Conservation (phyloP, 2,113 vertebrate species). For the Ciconia stormi region DNA sequence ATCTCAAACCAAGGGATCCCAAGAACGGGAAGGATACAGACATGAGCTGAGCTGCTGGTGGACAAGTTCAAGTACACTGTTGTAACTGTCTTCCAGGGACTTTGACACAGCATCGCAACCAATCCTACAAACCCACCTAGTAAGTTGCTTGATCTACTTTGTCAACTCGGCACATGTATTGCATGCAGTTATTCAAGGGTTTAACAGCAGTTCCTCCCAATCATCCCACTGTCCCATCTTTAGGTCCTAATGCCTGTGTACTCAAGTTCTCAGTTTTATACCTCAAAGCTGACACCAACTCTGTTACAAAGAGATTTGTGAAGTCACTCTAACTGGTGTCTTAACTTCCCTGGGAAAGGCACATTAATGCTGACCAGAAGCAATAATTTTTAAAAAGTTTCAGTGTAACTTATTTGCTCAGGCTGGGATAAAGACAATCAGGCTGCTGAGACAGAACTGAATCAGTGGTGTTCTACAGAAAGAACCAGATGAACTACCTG, state of each 20-base stretch:
- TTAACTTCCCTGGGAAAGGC: background rate
- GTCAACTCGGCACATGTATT: background rate
- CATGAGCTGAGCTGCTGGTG: background rate
- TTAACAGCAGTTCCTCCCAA: background rate
- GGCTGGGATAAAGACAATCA: background rate
- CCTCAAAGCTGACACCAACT: background rate
- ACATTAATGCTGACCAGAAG: background rate
- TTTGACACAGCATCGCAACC: background rate
- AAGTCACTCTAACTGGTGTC: background rate
- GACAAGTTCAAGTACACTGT: background rate
- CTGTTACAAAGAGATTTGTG: background rate
- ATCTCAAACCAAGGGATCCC: background rate
- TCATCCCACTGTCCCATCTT: background rate
- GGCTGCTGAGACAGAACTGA: background rate
- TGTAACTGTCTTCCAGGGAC: background rate
- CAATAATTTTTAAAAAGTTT: rapidly evolving
- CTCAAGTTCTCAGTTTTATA: background rate
- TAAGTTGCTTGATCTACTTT: background rate
- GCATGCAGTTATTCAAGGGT: background rate
- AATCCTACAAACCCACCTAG: background rate
- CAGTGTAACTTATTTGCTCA: background rate
- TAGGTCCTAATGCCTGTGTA: background rate
- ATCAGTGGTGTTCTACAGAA: background rate
- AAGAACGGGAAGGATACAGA: background rate
- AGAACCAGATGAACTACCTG: background rate